Base-by-base conservation (phyloP, 1,140 invertebrate species). In the Temnothorax curvispinosus region DNA sequence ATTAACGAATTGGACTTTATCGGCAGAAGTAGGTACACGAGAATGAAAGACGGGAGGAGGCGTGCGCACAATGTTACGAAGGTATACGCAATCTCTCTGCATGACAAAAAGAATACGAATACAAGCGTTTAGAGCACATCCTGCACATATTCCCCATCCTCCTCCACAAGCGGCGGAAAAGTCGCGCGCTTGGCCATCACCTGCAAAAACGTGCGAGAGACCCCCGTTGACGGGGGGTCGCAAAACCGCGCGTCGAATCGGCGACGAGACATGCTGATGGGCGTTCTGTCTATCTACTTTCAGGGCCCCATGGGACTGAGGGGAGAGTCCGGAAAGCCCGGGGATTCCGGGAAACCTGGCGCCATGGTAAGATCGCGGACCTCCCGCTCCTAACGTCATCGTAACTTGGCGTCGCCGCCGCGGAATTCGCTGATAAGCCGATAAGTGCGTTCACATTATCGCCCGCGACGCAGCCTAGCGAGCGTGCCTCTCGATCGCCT, bases 261-360 rank as follows among this genome's bases (percentile, higher is more conserved):
- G 1, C 41, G 44, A 18, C 65, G 56, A 62, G 38, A 85, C 35
- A 41, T 47, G 74, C 82, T 85, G 82, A 85, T 44, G 58, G 13
- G 41, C 35, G 35, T 75, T 81, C 15, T 72, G 35, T 88, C 58
- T 88, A 85, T 92, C 60, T 90, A 90, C 87, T 95, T 95, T 65
- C 93, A 98, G 98, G 98, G 98, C 93, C 98, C 98, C 52, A 98
- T 98, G 97, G 98, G 98, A 92, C 96, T 98, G 90, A 97, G 98
- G 94, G 98, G 98, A 86, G 98, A 98, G 95, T 96, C 95, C 90
- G 98, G 97, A 90, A 96, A 96, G 92, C 96, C 96, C 92, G 98
- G 97, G 92, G 97, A 97, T 94, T 95, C 96, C 91, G 98, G 98
- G 93, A 98, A 97, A 95, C 96, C 96, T 92, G 98, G 97, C 88